phyloP scores from a whole-genome alignment of 2,888 invertebrate genomes.

The Rhagium mordax region DNA sequence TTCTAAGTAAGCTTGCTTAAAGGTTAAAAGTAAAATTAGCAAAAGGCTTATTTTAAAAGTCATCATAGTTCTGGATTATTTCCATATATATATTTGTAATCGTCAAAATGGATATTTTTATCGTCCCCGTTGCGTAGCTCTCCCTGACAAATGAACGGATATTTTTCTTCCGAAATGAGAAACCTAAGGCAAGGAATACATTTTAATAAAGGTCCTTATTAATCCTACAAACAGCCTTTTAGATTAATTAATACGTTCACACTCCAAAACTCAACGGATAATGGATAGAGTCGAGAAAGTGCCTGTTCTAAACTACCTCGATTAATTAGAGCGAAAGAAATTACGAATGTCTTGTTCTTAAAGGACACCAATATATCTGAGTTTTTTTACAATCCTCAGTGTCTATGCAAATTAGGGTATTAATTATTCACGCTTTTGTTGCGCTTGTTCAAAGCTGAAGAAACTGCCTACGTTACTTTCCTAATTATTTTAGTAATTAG shows the following conservation, averaged over 20 bases:
- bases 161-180: neutral
- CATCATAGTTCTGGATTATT: neutral
- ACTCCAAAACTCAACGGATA: neutral
- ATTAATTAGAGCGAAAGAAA: neutral
- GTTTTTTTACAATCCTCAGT: neutral
- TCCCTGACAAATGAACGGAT: neutral
- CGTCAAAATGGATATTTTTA: no score
- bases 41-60: neutral
- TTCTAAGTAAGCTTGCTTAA: neutral
- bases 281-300: neutral
- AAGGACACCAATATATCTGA: neutral
- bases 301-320: neutral
- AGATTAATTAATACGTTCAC: neutral
- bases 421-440: neutral
- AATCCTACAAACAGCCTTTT: neutral
- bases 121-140: no score
- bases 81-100: neutral
- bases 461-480: neutral
- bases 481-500: neutral
- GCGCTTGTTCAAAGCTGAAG: neutral
- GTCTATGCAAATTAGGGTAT: conserved; percentile 1
- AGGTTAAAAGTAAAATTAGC: no score
- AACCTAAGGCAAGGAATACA: neutral
- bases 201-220: neutral
- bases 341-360: neutral